These are phyloP conservation scores for Gasterosteus nipponicus DNA, from an alignment of 2,113 vertebrate genomes.

Conservation along the genomic window DNA sequence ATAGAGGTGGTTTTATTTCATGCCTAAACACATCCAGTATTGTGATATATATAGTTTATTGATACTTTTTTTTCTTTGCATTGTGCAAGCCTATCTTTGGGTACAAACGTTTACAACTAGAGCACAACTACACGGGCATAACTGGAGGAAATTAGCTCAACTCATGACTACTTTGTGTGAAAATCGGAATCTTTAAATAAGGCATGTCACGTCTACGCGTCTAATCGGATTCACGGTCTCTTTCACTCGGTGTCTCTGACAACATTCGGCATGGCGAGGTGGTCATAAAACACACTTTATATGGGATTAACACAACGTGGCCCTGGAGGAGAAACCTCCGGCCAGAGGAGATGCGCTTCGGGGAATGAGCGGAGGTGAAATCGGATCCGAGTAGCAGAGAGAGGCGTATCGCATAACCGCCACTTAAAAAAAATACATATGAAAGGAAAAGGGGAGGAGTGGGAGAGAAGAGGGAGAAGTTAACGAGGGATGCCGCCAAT, in stretches of 20 bases:
- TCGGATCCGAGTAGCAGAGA: slow-evolving; percentile 41
- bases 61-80: slow-evolving; percentile 20
- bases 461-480: slow-evolving; percentile 5
- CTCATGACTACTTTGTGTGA: neutral
- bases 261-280: neutral
- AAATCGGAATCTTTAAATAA: neutral
- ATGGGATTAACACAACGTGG: slow-evolving; percentile 11
- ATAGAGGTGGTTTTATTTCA: slow-evolving; percentile 31
- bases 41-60: slow-evolving; percentile 44
- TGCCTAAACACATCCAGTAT: slow-evolving; percentile 47
- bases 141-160: slow-evolving; percentile 2
- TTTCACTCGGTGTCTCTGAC: neutral
- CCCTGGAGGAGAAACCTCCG: neutral
- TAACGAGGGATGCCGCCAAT: slow-evolving; percentile 2
- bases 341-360: slow-evolving; percentile 23
- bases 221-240: too few species aligned
- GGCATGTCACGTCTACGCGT: neutral
- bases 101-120: slow-evolving; percentile 31
- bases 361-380: slow-evolving; percentile 45
- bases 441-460: slow-evolving; percentile 6
- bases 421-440: slow-evolving; percentile 20
- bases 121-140: slow-evolving; percentile 35
- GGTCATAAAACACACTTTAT: slow-evolving; percentile 3
- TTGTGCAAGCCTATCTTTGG: slow-evolving; percentile 20
- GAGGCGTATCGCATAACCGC: slow-evolving; percentile 45